Evolutionary conservation across 2,113 vertebrate species (phyloP).

Genomic region (Meleagris gallopavo): DNA sequence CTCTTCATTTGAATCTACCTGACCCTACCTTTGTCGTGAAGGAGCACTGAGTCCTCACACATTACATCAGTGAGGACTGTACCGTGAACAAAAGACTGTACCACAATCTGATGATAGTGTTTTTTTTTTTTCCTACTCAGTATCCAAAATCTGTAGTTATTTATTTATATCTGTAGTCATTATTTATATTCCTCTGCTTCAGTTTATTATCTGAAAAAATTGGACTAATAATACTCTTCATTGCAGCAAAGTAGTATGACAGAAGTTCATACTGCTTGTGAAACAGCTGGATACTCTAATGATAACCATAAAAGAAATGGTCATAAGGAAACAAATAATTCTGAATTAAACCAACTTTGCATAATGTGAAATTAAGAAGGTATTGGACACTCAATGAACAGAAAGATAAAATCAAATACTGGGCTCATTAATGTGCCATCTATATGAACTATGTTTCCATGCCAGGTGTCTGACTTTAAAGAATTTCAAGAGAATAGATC

Average conservation of each 20-base stretch:
- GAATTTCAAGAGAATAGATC: constrained; percentile 5
- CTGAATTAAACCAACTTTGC: neutral
- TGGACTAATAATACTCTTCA: neutral
- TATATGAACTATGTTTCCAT: neutral
- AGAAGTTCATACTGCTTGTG: neutral
- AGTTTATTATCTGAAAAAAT: neutral
- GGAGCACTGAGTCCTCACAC: neutral
- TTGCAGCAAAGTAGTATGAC: neutral
- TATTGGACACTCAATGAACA: neutral
- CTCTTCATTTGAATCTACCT: neutral
- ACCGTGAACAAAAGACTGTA: neutral
- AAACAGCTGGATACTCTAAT: constrained; percentile 4
- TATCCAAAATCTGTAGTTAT: neutral
- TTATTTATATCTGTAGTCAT: no score
- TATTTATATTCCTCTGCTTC: neutral
- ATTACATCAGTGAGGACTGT: neutral
- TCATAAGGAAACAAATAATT: constrained; percentile 31
- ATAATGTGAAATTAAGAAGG: neutral
- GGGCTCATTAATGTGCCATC: neutral
- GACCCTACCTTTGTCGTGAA: neutral
- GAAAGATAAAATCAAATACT: neutral
- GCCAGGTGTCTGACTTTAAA: neutral
- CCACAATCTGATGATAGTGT: neutral
- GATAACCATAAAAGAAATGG: neutral
- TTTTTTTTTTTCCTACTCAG: neutral